Percentiles rank a stretch among this genome's conserved stretches.
phyloP scores from a whole-genome alignment of 1,140 invertebrate species.

The Prorops nasuta region DNA sequence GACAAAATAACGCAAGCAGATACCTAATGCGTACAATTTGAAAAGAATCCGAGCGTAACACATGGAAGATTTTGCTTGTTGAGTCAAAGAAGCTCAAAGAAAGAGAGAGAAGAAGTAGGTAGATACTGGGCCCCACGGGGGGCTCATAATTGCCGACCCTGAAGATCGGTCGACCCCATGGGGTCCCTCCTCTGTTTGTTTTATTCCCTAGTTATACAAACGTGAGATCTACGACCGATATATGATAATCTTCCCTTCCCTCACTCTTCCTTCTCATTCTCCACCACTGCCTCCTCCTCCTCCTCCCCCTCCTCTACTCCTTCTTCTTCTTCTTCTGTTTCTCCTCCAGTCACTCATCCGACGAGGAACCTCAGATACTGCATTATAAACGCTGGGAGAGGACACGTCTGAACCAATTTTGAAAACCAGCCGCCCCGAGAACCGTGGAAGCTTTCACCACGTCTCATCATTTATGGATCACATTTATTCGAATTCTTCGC shows the following conservation, averaged over 20 bases:
- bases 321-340: constrained; percentile 9
- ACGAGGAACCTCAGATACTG: constrained; percentile 11
- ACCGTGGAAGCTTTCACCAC: constrained; percentile 45
- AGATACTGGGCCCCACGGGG: constrained; percentile 49
- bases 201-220: constrained; percentile 57
- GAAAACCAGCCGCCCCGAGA: neutral
- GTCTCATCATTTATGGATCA: constrained; percentile 49
- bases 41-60: too few species aligned
- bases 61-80: too few species aligned
- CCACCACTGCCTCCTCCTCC: constrained; percentile 5
- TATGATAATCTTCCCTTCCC: constrained; percentile 52
- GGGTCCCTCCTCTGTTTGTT: constrained; percentile 55
- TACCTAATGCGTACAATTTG: too few species aligned
- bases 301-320: constrained; percentile 11
- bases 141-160: constrained; percentile 57
- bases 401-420: constrained; percentile 30
- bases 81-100: too few species aligned
- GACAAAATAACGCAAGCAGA: too few species aligned
- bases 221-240: constrained; percentile 56
- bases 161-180: constrained; percentile 54
- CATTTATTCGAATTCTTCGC: constrained; percentile 41
- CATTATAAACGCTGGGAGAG: constrained; percentile 22
- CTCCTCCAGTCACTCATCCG: neutral
- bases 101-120: too few species aligned
- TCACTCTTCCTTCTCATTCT: constrained; percentile 13